Base-by-base conservation (phyloP, 1,140 invertebrate genomes). In the Drosophila navojoa region DNA sequence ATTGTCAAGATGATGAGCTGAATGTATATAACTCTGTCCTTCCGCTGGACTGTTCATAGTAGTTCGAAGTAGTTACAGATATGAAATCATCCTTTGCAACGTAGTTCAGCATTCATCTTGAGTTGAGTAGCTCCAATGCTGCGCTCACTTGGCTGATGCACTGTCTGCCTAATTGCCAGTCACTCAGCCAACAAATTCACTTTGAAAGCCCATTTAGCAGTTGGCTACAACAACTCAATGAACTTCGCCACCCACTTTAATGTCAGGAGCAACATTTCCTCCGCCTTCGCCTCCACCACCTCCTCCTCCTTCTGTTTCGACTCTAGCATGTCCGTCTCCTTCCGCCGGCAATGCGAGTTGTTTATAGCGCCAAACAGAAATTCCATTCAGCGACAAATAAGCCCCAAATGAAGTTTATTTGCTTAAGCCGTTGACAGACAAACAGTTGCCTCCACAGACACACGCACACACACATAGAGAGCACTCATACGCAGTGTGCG, bases 361-460 rank as follows among this genome's bases (percentile, higher is more conserved):
- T 67, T 62, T 64, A 66, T 35, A 67, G 50, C 54, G 66, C 49
- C 57, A 62, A 49, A 25, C 38, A 45, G 50, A 55, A 59, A 69
- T 81, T 77, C 62, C 79, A 52, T 7, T 27, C 44, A 72, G 52
- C 74, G 70, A 73, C 74, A 73, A 73, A 72, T 61, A 68, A 61
- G 69, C 47, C 61, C 45, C 60, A 71, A 63, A 40, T 64, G 52
- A 57, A 89, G 84, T 87, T 87, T 87, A 87, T 87, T 87, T 87
- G 82, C 69, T 62, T 42, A 82, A 73, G 69, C 79, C 82, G 82
- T 87, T 87, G 82, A 87, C 82, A 87, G 82, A 79, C 82, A 87
- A 77, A 79, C 78, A 87, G 82, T 84, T 77, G 69, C 54, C 62
- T 63, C 57, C 58, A 66, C 62, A 63, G 6, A 49, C 38, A 54